A percentile compares a stretch with the other conserved stretches of the same genome.
Evolutionary conservation across 64 coral and sea anemone genomes (phyloP).

Genomic region (Acropora tenuis): DNA sequence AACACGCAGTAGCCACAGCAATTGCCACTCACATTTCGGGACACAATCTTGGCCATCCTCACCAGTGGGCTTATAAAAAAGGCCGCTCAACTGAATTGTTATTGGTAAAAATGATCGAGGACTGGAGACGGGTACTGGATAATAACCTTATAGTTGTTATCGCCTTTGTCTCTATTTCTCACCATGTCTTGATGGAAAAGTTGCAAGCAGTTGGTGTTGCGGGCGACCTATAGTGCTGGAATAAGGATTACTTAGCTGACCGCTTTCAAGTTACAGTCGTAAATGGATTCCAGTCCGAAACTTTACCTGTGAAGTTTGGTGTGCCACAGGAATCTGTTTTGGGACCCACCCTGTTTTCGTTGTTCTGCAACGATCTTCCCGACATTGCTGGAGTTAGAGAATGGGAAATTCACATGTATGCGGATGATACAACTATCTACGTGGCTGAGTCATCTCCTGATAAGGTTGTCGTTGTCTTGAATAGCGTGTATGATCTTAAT

Average conservation of each 20-base stretch:
- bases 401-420: not conserved
- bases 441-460: not conserved
- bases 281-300: constrained; percentile 21
- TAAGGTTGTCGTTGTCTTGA: not conserved
- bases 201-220: too few species aligned
- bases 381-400: not conserved
- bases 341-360: constrained; percentile 26
- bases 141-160: constrained; percentile 23
- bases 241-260: constrained; percentile 42
- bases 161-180: constrained; percentile 32
- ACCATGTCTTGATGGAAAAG: too few species aligned
- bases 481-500: not conserved
- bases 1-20: constrained; percentile 16
- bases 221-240: constrained; percentile 30
- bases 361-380: constrained; percentile 36
- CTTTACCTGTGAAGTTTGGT: constrained; percentile 5
- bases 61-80: constrained; percentile 60
- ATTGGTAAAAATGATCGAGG: not conserved
- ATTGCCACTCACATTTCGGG: constrained; percentile 21
- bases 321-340: constrained; percentile 51
- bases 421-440: not conserved
- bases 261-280: constrained; percentile 2
- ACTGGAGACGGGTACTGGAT: not conserved
- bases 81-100: not conserved
- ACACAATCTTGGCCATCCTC: constrained; percentile 15